Evolutionary conservation across 35 echinoderm and acorn worm species (phyloP).

Genomic region (Stichopus chloronotus): DNA sequence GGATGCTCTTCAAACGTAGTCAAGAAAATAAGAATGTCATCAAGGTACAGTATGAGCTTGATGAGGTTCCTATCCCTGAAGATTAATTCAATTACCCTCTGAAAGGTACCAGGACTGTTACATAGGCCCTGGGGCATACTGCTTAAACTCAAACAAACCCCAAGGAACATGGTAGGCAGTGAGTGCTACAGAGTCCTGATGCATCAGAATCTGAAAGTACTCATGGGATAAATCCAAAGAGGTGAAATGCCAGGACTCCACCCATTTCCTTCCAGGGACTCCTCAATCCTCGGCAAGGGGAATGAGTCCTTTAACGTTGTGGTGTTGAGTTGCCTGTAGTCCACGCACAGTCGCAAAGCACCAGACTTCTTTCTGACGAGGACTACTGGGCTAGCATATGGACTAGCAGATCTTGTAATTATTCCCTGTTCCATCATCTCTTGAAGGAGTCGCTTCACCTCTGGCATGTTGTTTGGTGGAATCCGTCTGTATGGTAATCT

Average conservation of each 20-base stretch:
- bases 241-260: constrained; percentile 61
- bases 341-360: constrained; percentile 65
- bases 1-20: constrained; percentile 67
- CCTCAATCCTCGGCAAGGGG: constrained; percentile 72
- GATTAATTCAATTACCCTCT: constrained; percentile 62
- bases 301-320: constrained; percentile 64
- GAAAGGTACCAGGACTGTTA: constrained; percentile 81
- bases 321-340: constrained; percentile 70
- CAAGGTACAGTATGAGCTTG: constrained; percentile 71
- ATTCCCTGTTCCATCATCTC: constrained; percentile 66
- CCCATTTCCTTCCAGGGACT: constrained; percentile 56
- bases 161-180: constrained; percentile 71
- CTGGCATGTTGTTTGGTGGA: constrained; percentile 42
- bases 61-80: constrained; percentile 71
- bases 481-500: constrained; percentile 63
- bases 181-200: constrained; percentile 26
- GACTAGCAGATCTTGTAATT: constrained; percentile 63
- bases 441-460: constrained; percentile 56
- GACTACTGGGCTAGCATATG: constrained; percentile 78
- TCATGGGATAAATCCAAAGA: constrained; percentile 72
- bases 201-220: constrained; percentile 68
- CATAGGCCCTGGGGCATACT: constrained; percentile 83
- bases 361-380: constrained; percentile 66
- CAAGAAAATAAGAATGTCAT: constrained; percentile 76
- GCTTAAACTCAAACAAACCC: constrained; percentile 71